Percentiles rank a stretch among this genome's conserved stretches.
Evolutionary conservation across 1,140 invertebrate species (phyloP).

Genomic region (Drosophila saltans): DNA sequence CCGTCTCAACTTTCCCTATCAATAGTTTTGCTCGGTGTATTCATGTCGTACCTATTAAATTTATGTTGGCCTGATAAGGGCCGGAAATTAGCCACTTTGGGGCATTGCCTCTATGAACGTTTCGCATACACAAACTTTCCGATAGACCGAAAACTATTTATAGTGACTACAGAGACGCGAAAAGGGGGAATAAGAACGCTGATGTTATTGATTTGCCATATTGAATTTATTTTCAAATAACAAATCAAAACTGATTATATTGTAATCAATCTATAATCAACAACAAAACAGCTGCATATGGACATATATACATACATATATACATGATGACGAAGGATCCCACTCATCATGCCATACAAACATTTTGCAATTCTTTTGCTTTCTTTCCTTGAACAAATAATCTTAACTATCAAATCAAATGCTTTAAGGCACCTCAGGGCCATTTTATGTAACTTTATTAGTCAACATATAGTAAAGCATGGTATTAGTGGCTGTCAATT

Average conservation of each 20-base stretch:
- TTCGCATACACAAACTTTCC: slow-evolving; percentile 4
- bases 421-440: neutral
- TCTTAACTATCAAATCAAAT: too few relatives aligned
- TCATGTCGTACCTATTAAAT: neutral
- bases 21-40: neutral
- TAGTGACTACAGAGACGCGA: neutral
- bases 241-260: slow-evolving; percentile 9
- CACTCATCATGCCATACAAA: neutral
- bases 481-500: slow-evolving; percentile 1
- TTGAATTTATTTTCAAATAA: slow-evolving; percentile 1
- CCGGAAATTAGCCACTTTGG: slow-evolving; percentile 8
- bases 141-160: slow-evolving; percentile 5
- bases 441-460: slow-evolving; percentile 4
- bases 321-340: neutral
- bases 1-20: too few relatives aligned
- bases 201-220: slow-evolving; percentile 11
- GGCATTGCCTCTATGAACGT: slow-evolving; percentile 3
- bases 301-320: neutral
- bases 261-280: neutral
- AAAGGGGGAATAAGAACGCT: neutral
- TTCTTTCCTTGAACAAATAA: neutral
- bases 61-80: slow-evolving; percentile 7
- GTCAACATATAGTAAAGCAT: slow-evolving; percentile 31
- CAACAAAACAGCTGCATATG: neutral
- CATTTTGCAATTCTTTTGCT: too few relatives aligned